These are phyloP conservation scores for Crossocerus cetratus DNA, from an alignment of 2,888 invertebrate genomes.

Conservation along the genomic window DNA sequence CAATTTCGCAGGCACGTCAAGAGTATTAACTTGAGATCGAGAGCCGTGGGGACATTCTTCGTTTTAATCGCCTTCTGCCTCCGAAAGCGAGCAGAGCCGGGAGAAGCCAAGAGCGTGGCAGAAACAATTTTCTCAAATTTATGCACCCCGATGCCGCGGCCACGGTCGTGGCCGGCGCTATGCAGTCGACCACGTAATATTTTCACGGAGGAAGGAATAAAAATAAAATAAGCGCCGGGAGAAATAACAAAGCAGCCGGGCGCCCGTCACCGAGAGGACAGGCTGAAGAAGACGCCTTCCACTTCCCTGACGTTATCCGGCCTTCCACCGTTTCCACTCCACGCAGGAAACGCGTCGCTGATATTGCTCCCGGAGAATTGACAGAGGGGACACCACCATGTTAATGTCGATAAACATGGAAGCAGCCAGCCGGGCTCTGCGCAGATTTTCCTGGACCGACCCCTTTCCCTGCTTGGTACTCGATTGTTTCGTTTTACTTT, in stretches of 20 bases:
- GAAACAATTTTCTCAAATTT: constrained; percentile 72
- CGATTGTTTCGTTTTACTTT: constrained; percentile 34
- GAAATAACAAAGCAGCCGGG: constrained; percentile 48
- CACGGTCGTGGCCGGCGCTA: constrained; percentile 20
- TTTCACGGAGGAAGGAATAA: constrained; percentile 59
- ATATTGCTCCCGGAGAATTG: constrained; percentile 53
- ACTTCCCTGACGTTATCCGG: constrained; percentile 50
- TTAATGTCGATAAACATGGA: constrained; percentile 60
- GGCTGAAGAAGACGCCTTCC: constrained; percentile 42
- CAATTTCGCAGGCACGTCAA: constrained; percentile 61
- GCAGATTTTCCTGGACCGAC: constrained; percentile 47
- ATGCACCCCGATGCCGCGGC: constrained; percentile 63
- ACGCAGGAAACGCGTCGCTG: constrained; percentile 39
- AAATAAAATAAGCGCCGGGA: constrained; percentile 40
- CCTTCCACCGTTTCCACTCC: constrained; percentile 26
- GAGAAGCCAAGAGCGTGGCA: constrained; percentile 51
- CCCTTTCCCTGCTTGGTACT: constrained; percentile 43
- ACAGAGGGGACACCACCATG: constrained; percentile 51
- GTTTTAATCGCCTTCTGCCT: constrained; percentile 56
- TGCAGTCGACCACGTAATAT: constrained; percentile 63
- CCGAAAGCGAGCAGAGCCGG: constrained; percentile 19
- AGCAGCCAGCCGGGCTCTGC: constrained; percentile 10
- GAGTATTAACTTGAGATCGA: constrained; percentile 57
- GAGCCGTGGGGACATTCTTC: constrained; percentile 53
- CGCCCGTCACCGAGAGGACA: constrained; percentile 31